phyloP scores from a whole-genome alignment of 2,888 invertebrate species.

The Pterostichus niger region DNA sequence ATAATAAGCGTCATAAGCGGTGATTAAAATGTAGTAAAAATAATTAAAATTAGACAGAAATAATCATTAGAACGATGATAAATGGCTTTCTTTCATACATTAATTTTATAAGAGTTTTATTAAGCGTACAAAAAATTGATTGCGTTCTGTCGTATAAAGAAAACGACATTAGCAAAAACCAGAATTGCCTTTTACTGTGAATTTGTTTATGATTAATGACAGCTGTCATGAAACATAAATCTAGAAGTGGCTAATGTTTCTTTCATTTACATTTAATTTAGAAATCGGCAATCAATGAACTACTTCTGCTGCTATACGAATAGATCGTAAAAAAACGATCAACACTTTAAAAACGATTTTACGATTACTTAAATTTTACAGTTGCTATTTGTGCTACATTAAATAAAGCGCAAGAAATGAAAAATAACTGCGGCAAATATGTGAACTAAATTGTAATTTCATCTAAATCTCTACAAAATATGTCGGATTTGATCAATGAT shows the following conservation, averaged over 20 bases:
- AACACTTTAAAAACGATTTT: too few species aligned
- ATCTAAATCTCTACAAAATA: too few species aligned
- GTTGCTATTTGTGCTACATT: too few species aligned
- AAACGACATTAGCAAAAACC: constrained; percentile 27
- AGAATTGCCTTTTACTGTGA: constrained; percentile 12
- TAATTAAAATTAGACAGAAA: constrained; percentile 62
- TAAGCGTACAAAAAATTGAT: constrained; percentile 46
- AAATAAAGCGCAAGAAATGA: too few species aligned
- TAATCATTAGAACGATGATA: constrained; percentile 57
- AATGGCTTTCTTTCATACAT: constrained; percentile 52
- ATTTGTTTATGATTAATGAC: constrained; percentile 44
- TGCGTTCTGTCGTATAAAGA: constrained; percentile 2
- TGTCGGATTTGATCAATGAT: too few species aligned
- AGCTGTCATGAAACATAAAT: neutral
- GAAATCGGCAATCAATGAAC: neutral
- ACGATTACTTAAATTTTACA: too few species aligned
- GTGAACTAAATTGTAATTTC: too few species aligned
- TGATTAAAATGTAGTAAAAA: constrained; percentile 63
- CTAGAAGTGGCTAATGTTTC: constrained; percentile 1
- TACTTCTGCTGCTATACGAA: neutral
- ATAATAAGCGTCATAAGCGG: constrained; percentile 56
- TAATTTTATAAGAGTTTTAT: constrained; percentile 58
- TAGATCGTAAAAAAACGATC: too few species aligned
- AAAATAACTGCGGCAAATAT: too few species aligned
- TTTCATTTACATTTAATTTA: constrained; percentile 7